A percentile compares a stretch with the other conserved stretches of the same genome.
phyloP scores from a whole-genome alignment of 2,797 vertebrate genomes.

The Ceryle rudis region DNA sequence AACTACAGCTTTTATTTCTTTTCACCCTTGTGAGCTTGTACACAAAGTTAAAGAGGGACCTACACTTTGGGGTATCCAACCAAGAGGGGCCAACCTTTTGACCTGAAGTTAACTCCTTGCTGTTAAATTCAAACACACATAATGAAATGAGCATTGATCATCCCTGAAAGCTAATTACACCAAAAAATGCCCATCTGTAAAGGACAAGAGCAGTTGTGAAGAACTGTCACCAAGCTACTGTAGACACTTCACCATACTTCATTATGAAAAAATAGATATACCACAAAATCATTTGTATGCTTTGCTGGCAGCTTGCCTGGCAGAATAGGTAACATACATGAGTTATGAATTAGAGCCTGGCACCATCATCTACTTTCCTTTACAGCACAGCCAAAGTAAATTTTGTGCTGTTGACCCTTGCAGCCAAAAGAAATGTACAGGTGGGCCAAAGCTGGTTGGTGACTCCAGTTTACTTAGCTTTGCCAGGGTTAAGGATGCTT shows the following conservation, averaged over 20 bases:
- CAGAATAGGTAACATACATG: background rate
- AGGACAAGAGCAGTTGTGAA: background rate
- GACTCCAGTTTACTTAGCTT: background rate
- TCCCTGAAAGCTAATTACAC: background rate
- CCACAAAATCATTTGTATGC: background rate
- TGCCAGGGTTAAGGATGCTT: background rate
- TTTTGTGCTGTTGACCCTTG: slow-evolving; percentile 41
- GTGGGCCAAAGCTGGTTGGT: slow-evolving; percentile 30
- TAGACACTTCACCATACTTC: background rate
- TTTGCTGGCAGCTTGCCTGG: background rate
- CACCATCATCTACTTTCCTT: slow-evolving; percentile 39
- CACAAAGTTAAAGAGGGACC: background rate
- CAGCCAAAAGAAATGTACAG: slow-evolving; percentile 71
- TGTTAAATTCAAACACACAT: background rate
- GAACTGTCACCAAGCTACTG: background rate
- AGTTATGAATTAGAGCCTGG: slow-evolving; percentile 33
- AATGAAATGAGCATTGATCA: background rate
- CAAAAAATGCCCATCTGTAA: background rate
- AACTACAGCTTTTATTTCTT: background rate
- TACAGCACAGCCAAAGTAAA: slow-evolving; percentile 56
- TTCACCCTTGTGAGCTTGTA: background rate
- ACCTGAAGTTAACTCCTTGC: background rate
- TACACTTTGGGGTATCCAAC: background rate
- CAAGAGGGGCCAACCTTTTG: background rate
- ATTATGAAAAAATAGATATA: background rate